Evolutionary conservation across 2,113 vertebrate genomes (phyloP).

Genomic region (Rana temporaria): DNA sequence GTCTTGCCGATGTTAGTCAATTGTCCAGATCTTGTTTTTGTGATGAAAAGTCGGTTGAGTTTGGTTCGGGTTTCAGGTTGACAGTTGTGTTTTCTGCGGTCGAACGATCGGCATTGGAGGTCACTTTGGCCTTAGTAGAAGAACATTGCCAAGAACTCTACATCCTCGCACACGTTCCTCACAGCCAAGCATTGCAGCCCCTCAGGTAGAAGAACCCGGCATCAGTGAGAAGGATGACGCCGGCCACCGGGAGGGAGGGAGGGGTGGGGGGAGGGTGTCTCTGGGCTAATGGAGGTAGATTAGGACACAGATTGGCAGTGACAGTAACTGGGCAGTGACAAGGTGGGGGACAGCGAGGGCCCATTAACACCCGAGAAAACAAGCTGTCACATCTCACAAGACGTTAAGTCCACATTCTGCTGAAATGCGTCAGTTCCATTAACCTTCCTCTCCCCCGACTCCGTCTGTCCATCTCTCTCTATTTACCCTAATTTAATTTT

Average conservation of each 20-base stretch:
- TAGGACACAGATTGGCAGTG: slow-evolving; percentile 87
- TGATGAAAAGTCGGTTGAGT: too few species aligned
- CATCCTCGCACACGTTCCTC: not conserved
- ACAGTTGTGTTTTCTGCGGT: too few species aligned
- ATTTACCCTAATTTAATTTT: slow-evolving; percentile 46
- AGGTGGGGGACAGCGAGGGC: slow-evolving; percentile 81
- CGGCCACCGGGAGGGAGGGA: slow-evolving; percentile 41
- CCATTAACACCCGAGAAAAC: slow-evolving; percentile 84
- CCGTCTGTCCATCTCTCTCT: slow-evolving; percentile 29
- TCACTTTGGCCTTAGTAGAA: too few species aligned
- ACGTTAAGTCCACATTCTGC: slow-evolving; percentile 64
- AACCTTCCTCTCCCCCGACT: not conserved
- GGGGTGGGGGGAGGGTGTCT: slow-evolving; percentile 55
- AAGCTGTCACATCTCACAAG: slow-evolving; percentile 90
- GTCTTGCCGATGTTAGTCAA: too few species aligned
- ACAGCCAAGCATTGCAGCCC: slow-evolving; percentile 24
- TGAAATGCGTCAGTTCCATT: slow-evolving; percentile 58
- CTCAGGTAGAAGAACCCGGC: not conserved
- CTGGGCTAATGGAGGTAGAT: slow-evolving; percentile 84
- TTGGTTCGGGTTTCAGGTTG: too few species aligned
- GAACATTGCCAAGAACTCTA: not conserved
- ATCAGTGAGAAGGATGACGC: not conserved
- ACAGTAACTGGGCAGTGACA: slow-evolving; percentile 92
- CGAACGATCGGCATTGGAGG: too few species aligned
- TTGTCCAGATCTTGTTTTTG: too few species aligned